Base-by-base conservation (phyloP, 2,888 invertebrate genomes). In the Myopa testacea region DNA sequence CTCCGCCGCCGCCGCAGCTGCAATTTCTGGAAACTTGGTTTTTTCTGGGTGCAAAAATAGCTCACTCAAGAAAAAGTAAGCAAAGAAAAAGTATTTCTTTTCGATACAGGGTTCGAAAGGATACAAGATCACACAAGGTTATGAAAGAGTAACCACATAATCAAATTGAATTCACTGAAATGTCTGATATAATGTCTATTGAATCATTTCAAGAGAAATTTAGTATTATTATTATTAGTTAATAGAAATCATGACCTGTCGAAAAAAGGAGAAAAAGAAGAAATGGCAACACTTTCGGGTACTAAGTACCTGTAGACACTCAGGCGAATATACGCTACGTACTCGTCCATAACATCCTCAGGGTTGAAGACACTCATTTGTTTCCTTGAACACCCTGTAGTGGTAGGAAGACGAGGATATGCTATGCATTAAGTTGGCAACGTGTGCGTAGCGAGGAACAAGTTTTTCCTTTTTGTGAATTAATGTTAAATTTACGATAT, bases 401-500 rank as follows among this genome's bases (percentile, higher is more conserved):
- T 12, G 38, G 26, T 34, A 37, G 7, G 12, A 37, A 10, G 38
- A 26, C 12, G 5, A 62, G 26, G 62, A 62, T 62, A 62, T 10
- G 7, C 19, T 65, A 19, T 34, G 69, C 45, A 69, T 55, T 69
- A 50, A 14, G 40, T 34, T 55, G 50, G 45, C 63, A 52, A 50
- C 45, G 75, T 60, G 45, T 68, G 69, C 50, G 40, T 68, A 14
- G 67, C 67, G 34, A 67, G 10, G 75, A 68, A 69, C 75, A 68
- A 60, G 75, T 75, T 75, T 75, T 75, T 62, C 75, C 75, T 75
- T 40, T 75, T 69, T 69, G 60, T 40, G 69, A 75, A 69, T 69
- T 75, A 69, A 75, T 75, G 75, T 75, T 69, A 34, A 75, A 75
- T 69, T 69, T 75, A 26, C 60, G 75, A 75, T 75, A 69, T 75